Conservation (phyloP, 2,797 vertebrate species). For the Pampus argenteus region DNA sequence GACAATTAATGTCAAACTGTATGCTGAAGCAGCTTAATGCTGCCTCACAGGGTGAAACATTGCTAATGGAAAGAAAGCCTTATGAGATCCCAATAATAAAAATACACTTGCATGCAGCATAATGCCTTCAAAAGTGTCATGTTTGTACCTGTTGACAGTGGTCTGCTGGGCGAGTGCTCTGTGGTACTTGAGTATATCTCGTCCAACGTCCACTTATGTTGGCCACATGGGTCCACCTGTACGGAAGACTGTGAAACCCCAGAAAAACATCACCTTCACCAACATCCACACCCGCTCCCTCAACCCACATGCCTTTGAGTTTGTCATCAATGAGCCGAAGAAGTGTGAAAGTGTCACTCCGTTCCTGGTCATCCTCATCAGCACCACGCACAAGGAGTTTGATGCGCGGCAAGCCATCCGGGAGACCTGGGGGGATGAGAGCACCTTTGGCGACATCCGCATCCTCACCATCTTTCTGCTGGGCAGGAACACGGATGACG, state of each 20-base stretch:
- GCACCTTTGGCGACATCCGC: conserved; percentile 91
- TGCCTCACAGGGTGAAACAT: conserved; percentile 81
- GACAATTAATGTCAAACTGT: conserved; percentile 83
- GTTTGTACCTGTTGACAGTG: conserved; percentile 95
- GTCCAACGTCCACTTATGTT: conserved; percentile 92
- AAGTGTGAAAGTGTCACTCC: conserved; percentile 91
- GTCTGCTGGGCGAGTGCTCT: conserved; percentile 98
- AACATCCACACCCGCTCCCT: conserved; percentile 97
- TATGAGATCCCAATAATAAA: conserved; percentile 79
- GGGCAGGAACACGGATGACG: conserved; percentile 90
- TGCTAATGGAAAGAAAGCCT: conserved; percentile 81
- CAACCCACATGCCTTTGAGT: conserved; percentile 95
- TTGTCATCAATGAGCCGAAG: conserved; percentile 94
- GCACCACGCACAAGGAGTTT: conserved; percentile 98
- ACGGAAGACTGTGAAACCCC: conserved; percentile 84
- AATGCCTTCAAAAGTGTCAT: conserved; percentile 99
- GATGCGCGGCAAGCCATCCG: conserved; percentile 96
- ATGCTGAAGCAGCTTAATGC: conserved; percentile 85
- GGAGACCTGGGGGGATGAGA: conserved; percentile 97
- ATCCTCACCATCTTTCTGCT: conserved; percentile 95
- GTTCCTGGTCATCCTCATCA: conserved; percentile 97
- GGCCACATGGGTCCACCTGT: conserved; percentile 88
- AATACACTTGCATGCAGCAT: conserved; percentile 87
- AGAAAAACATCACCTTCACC: conserved; percentile 91
- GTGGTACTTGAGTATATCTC: conserved; percentile 96